phyloP scores from a whole-genome alignment of 2,797 vertebrate genomes.

The Cheirogaleus major region DNA sequence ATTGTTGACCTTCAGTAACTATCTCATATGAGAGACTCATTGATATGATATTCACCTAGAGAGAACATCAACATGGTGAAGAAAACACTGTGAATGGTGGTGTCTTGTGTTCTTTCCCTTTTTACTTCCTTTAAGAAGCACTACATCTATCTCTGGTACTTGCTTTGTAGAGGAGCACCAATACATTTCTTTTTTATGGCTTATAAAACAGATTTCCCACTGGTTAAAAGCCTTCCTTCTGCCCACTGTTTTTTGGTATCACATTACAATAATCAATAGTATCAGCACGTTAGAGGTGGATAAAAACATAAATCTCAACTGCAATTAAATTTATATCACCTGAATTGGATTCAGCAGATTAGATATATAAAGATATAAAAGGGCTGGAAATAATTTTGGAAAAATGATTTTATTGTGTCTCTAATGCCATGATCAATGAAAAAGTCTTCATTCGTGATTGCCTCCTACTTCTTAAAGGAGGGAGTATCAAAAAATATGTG shows the following conservation, averaged over 20 bases:
- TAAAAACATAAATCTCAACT: background rate
- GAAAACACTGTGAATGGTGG: background rate
- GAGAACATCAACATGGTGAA: background rate
- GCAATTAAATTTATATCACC: background rate
- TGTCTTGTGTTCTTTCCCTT: background rate
- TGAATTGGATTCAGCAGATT: background rate
- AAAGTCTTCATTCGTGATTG: background rate
- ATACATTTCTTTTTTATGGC: background rate
- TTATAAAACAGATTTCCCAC: background rate
- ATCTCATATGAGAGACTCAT: background rate
- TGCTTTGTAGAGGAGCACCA: background rate
- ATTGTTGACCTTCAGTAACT: background rate
- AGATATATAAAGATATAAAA: background rate
- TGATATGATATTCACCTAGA: background rate
- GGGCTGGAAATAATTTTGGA: background rate
- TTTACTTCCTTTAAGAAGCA: background rate
- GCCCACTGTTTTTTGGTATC: background rate
- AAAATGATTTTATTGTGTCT: background rate
- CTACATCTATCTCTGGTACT: background rate
- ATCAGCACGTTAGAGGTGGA: background rate
- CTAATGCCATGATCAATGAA: background rate
- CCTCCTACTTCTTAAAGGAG: background rate
- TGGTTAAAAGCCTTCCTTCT: background rate
- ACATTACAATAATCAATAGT: background rate
- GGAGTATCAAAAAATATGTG: background rate